Evolutionary conservation across 2,113 vertebrate genomes (phyloP).

Genomic region (Lates calcarifer): DNA sequence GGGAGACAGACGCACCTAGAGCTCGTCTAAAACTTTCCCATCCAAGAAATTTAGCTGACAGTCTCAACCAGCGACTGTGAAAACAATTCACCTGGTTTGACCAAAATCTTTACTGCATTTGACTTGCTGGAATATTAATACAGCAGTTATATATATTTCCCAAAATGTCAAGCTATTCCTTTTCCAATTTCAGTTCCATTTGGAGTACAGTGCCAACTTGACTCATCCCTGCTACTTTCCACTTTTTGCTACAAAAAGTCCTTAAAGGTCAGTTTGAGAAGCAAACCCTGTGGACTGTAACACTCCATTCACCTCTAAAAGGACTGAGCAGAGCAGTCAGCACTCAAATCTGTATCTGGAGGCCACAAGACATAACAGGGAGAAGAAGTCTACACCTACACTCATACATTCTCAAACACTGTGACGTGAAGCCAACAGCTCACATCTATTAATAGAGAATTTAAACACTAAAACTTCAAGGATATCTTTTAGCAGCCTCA

Average conservation of each 20-base stretch:
- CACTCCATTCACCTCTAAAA: not conserved
- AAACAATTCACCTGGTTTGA: not conserved
- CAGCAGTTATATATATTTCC: not conserved
- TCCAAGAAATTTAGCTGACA: not conserved
- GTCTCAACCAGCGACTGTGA: not conserved
- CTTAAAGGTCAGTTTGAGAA: no score
- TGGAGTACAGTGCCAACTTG: no score
- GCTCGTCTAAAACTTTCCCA: not conserved
- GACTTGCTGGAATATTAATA: no score
- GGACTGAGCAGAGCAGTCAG: not conserved
- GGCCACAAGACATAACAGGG: not conserved
- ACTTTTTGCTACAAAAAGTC: not conserved
- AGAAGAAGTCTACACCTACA: not conserved
- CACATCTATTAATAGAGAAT: not conserved
- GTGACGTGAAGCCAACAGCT: not conserved
- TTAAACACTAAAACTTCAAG: no score
- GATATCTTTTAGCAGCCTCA: not conserved
- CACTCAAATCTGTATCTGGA: not conserved
- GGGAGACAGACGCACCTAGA: conserved; percentile 43
- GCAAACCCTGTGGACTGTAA: no score
- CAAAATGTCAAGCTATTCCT: not conserved
- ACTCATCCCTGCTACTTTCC: no score
- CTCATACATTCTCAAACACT: not conserved
- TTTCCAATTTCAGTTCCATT: not conserved
- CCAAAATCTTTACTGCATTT: not conserved